Base-by-base conservation (phyloP, 2,888 invertebrate genomes). In the Hoplodrina blanda region DNA sequence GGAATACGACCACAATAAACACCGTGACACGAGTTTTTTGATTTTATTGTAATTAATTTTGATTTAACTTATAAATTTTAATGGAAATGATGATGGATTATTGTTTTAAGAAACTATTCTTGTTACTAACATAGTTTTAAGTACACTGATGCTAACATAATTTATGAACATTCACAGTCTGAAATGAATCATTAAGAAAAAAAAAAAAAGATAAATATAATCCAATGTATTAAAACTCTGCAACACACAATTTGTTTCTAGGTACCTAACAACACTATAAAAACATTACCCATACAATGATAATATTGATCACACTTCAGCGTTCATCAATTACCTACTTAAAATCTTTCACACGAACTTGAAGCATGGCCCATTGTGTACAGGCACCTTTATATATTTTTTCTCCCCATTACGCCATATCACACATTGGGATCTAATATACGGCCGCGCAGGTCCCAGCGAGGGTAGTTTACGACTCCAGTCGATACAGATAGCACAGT, bases 401-500 rank as follows among this genome's bases (percentile, higher is more conserved):
- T 81, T 76, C 69, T 61, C 65, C 69, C 82, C 72, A 81, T 82
- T 81, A 82, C 79, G 44, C 61, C 54, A 62, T 73, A 81, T 76
- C 82, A 68, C 56, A 62, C 70, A 82, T 63, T 61, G 49, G 17
- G 73, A 83, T 82, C 81, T 78, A 76, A 78, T 73, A 72, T 70
- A 83, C 67, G 55, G 76, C 68, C 62, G 67, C 65, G 67, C 70
- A 66, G 69, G 68, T 69, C 70, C 71, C 79, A 17, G 46, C 60
- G 74, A 65, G 76, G 69, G 65, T 72, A 69, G 69, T 73, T 70
- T 74, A 81, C 82, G 81, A 76, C 71, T 60, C 56, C 33, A 79
- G 63, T 67, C 74, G 83, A 81, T 82, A 81, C 83, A 83, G 82
- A 82, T 81, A 81, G 73, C 64, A 73, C 67, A 63, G 65, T 78